phyloP scores from a whole-genome alignment of 2,797 vertebrate genomes.

The Cyclopterus lumpus region DNA sequence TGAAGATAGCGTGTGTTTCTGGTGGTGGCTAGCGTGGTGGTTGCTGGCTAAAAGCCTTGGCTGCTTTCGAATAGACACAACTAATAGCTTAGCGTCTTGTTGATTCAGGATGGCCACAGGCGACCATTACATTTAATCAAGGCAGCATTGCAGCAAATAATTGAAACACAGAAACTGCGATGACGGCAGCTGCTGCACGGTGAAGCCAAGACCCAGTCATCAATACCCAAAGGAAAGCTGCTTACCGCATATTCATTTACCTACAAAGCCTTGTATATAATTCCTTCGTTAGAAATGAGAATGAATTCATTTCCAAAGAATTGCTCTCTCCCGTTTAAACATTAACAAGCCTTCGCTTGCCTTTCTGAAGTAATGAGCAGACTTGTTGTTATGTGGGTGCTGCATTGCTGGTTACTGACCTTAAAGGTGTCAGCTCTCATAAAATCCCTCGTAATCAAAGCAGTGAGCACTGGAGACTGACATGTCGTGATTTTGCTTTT shows the following conservation, averaged over 20 bases:
- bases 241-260: slow-evolving; percentile 39
- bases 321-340: slow-evolving; percentile 29
- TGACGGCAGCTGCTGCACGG: slow-evolving; percentile 46
- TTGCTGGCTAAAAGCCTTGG: slow-evolving; percentile 5
- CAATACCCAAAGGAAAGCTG: slow-evolving; percentile 35
- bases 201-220: slow-evolving; percentile 26
- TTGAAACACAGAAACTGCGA: slow-evolving; percentile 45
- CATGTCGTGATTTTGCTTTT: slow-evolving; percentile 11
- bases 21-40: no score
- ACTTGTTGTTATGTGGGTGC: slow-evolving; percentile 35
- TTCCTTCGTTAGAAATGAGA: slow-evolving; percentile 20
- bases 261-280: slow-evolving; percentile 17
- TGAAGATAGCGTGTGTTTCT: slow-evolving; percentile 3
- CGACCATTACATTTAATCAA: slow-evolving; percentile 57
- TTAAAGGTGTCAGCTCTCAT: slow-evolving; percentile 38
- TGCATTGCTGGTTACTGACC: slow-evolving; percentile 27
- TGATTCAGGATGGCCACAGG: slow-evolving; percentile 48
- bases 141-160: slow-evolving; percentile 51
- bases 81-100: slow-evolving; percentile 43
- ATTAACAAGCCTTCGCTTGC: slow-evolving; percentile 21
- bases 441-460: slow-evolving; percentile 38
- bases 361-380: slow-evolving; percentile 44
- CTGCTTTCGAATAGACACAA: slow-evolving; percentile 36
- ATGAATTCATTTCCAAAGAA: slow-evolving; percentile 23
- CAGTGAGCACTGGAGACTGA: neutral